phyloP scores from a whole-genome alignment of 2,888 invertebrate species.

The Lochmaea capreae region DNA sequence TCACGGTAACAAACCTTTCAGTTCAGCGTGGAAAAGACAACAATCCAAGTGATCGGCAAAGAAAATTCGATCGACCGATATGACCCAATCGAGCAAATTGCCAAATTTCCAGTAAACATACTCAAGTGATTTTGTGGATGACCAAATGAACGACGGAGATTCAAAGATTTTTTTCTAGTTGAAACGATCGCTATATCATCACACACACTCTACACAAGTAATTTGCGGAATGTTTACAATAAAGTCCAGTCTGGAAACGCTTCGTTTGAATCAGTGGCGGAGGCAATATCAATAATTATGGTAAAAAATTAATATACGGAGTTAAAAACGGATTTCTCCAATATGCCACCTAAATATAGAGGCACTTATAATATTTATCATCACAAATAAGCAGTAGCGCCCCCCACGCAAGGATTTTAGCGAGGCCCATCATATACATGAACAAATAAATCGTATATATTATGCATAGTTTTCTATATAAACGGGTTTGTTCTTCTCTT shows the following conservation, averaged over 20 bases:
- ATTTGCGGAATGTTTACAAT: slow-evolving; percentile 34
- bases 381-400: no score
- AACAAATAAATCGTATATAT: no score
- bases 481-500: no score
- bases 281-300: not conserved
- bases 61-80: slow-evolving; percentile 27
- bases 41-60: slow-evolving; percentile 19
- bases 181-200: slow-evolving; percentile 35
- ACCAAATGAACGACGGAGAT: slow-evolving; percentile 17
- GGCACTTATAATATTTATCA: no score
- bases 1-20: not conserved
- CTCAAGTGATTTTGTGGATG: slow-evolving; percentile 25
- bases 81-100: slow-evolving; percentile 32
- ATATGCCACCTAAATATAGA: no score
- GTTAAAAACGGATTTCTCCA: no score
- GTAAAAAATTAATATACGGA: no score
- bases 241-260: slow-evolving; percentile 29
- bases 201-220: slow-evolving; percentile 29
- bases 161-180: slow-evolving; percentile 18
- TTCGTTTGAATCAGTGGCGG: slow-evolving; percentile 14
- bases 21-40: slow-evolving; percentile 3
- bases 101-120: slow-evolving; percentile 35
- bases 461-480: no score
- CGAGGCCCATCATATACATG: no score
- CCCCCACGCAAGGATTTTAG: no score